Base-by-base conservation (phyloP, 1,140 invertebrate genomes). In the Dreissena polymorpha region DNA sequence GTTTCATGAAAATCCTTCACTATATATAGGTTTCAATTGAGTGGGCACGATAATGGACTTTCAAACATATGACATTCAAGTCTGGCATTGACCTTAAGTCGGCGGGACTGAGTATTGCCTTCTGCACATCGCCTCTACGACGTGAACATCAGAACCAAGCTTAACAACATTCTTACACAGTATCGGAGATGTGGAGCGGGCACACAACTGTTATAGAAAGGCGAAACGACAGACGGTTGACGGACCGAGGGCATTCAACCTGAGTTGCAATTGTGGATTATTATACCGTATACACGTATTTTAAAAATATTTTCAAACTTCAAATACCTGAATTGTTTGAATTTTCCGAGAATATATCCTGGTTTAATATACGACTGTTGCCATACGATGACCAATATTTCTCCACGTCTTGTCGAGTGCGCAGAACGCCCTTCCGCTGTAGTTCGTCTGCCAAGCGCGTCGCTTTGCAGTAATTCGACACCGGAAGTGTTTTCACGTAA, bases 381-480 rank as follows among this genome's bases (percentile, higher is more conserved):
- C 27, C 69, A 80, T 49, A 80, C 12, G 68, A 53, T 23, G 68
- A 63, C 78, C 78, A 80, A 29, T 72, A 80, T 27, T 80, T 80
- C 23, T 80, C 78, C 7, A 80, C 69, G 72, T 80, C 78, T 49
- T 23, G 23, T 12, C 55, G 69, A 51, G 78, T 72, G 68, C 78
- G 78, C 55, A 80, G 50, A 50, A 80, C 78, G 21, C 78, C 78
- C 21, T 80, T 80, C 69, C 69, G 53, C 25, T 80, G 78, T 72
- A 80, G 50, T 39, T 80, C 68, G 39, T 80, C 78, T 53, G 78
- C 78, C 49, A 80, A 72, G 70, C 78, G 78, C 18, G 78, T 72
- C 3, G 78, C 78, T 72, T 80, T 80, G 53, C 78, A 80, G 55
- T 80, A 65, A 16, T 80, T 80, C 29, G 78, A 80, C 25, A 72